Base-by-base conservation (phyloP, 2,888 invertebrate genomes). In the Philaethria dido region DNA sequence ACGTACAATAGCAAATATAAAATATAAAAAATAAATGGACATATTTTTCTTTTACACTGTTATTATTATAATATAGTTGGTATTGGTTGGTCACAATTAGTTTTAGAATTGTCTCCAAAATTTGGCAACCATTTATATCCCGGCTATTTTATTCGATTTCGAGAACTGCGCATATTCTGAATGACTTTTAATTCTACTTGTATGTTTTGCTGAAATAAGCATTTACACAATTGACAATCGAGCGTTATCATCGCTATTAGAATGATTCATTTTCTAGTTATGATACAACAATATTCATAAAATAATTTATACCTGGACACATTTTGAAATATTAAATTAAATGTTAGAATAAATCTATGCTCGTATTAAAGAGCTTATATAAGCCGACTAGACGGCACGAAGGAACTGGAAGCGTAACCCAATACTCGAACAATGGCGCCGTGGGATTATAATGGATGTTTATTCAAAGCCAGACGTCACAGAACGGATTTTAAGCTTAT, bases 381-480 rank as follows among this genome's bases (percentile, higher is more conserved):
- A 64, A 64, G 25, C 48, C 57, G 59, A 45, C 55, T 65, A 65
- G 64, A 65, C 60, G 33, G n/a, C 42, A 65, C 50, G 29, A 50
- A 65, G 59, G 59, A 59, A 64, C 59, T 59, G 64, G 36, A 36
- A 48, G 39, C 25, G 64, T 50, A 60, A 65, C 64, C 47, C 59
- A 65, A 65, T 60, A 65, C 50, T 42, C 44, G 47, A 59, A 60
- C 64, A 65, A 57, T 50, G 59, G 33, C 42, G 45, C 55, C 62
- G 55, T 33, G 48, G 62, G 57, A 57, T 29, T 62, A 62, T 62
- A 66, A 62, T 66, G 62, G 57, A 18, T 62, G 62, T 62, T 62
- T 57, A 62, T 66, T 57, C 50, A 50, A 48, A 42, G 50, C 50
- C 59, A 63, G 54, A 57, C 57, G 59, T 50, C 64, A 60, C 29